Evolutionary conservation across 1,140 invertebrate genomes (phyloP).

Genomic region (Cherax quadricarinatus): DNA sequence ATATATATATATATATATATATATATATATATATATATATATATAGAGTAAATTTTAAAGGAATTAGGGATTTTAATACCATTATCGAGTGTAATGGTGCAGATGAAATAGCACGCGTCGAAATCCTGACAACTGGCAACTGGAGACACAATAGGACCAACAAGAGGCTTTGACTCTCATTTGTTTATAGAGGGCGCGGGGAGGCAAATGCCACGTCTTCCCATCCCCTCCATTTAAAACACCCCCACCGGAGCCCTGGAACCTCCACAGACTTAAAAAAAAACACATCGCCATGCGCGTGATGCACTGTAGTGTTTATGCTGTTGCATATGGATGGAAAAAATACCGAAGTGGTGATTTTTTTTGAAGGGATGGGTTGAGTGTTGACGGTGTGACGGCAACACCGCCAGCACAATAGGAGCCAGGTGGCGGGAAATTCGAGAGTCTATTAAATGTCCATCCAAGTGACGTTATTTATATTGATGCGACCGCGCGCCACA

Average conservation of each 20-base stretch:
- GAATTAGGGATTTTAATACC: neutral
- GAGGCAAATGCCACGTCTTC: neutral
- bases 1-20: constrained; percentile 41
- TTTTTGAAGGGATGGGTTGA: too few relatives aligned
- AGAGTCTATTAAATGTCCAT: constrained; percentile 69
- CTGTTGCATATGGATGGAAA: too few relatives aligned
- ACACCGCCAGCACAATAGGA: constrained; percentile 17
- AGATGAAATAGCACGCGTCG: constrained; percentile 16
- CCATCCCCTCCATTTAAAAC: neutral
- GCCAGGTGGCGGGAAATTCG: constrained; percentile 62
- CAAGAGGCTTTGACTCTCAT: constrained; percentile 41
- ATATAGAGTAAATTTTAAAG: neutral
- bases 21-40: constrained; percentile 38
- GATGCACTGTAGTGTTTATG: too few relatives aligned
- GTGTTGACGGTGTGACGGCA: neutral
- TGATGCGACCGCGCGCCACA: constrained; percentile 27
- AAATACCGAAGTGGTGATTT: too few relatives aligned
- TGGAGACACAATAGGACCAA: constrained; percentile 36
- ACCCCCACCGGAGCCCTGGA: too few relatives aligned
- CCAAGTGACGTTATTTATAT: constrained; percentile 63
- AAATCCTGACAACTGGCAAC: constrained; percentile 24
- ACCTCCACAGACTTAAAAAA: too few relatives aligned
- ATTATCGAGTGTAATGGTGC: constrained; percentile 33
- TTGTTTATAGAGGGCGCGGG: constrained; percentile 36
- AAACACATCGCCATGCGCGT: too few relatives aligned